phyloP scores from a whole-genome alignment of 2,113 vertebrate species.

The Puntigrus tetrazona region DNA sequence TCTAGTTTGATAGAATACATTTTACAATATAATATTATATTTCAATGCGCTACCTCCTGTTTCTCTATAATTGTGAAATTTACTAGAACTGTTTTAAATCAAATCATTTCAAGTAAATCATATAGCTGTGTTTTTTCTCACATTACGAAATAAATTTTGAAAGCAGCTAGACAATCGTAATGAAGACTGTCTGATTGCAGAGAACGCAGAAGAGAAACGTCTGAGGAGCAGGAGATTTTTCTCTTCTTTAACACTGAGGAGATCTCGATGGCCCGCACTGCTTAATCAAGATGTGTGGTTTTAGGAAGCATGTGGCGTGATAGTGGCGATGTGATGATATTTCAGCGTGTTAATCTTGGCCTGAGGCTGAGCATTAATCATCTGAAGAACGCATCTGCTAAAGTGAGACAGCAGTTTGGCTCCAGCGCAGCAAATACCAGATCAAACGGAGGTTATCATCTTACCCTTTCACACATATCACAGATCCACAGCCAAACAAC shows the following conservation, averaged over 20 bases:
- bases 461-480: constrained; percentile 48
- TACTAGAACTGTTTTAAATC: background rate
- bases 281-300: background rate
- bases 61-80: background rate
- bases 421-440: constrained; percentile 43
- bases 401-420: constrained; percentile 34
- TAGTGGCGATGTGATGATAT: constrained; percentile 36
- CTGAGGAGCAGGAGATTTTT: background rate
- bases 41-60: background rate
- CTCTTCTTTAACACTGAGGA: background rate
- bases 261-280: background rate
- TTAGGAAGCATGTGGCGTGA: background rate
- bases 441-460: constrained; percentile 48
- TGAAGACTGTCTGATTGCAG: background rate
- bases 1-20: background rate
- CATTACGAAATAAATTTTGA: too few species aligned
- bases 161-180: too few species aligned
- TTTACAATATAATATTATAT: background rate
- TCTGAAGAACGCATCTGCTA: constrained; percentile 50
- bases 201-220: background rate
- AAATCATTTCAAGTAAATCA: too few species aligned
- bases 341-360: constrained; percentile 3
- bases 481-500: constrained; percentile 16
- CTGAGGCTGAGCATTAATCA: constrained; percentile 50
- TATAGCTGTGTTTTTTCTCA: too few species aligned